Conservation (phyloP, 2,113 vertebrate genomes). For the Australoheros scitulus region DNA sequence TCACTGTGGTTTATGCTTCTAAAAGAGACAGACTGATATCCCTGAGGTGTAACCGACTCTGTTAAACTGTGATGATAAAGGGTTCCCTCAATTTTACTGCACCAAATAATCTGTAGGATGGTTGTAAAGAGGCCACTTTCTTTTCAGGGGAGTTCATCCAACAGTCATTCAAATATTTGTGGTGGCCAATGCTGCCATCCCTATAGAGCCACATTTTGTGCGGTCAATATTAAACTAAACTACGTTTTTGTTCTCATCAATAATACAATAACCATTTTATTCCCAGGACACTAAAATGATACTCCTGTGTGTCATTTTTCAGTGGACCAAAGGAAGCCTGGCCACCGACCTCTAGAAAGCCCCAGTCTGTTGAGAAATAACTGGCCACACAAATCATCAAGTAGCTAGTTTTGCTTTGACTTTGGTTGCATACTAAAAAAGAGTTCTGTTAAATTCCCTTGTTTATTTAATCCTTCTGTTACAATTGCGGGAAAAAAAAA, state of each 20-base stretch:
- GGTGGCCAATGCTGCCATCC: neutral
- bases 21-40: neutral
- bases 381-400: neutral
- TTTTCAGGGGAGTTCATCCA: neutral
- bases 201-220: neutral
- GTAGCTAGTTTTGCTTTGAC: constrained; percentile 1
- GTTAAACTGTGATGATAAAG: neutral
- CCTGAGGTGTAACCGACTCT: neutral
- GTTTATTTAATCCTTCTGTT: neutral
- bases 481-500: neutral
- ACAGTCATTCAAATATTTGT: neutral
- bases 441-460: neutral
- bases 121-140: too few relatives aligned
- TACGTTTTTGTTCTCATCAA: neutral
- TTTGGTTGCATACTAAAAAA: neutral
- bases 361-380: neutral
- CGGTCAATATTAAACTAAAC: neutral
- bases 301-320: neutral
- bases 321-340: neutral
- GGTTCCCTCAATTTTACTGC: neutral
- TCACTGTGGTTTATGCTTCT: neutral
- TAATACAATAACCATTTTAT: neutral
- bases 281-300: neutral
- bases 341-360: neutral
- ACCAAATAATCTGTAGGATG: too few relatives aligned